Percentiles rank a stretch among this genome's conserved stretches.
These are phyloP conservation scores for Andrena hattorfiana DNA, from an alignment of 2,888 invertebrate genomes.

Conservation along the genomic window DNA sequence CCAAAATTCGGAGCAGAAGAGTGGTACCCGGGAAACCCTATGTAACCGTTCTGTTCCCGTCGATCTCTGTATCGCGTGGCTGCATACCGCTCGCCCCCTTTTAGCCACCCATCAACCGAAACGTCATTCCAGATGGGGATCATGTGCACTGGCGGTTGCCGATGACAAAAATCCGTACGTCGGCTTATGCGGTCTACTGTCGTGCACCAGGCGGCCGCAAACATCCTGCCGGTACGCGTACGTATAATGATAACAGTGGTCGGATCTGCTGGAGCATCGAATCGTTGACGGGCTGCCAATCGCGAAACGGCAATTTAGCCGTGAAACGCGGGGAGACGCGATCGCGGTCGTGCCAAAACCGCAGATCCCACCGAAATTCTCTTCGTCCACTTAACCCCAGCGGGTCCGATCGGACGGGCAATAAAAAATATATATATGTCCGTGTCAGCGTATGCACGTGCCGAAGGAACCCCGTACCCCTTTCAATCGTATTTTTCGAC, in stretches of 20 bases:
- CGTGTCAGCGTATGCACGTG: constrained; percentile 19
- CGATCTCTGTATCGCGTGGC: constrained; percentile 5
- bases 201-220: constrained; percentile 57
- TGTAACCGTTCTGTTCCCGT: neutral
- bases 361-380: constrained; percentile 62
- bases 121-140: constrained; percentile 65
- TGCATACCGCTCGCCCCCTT: constrained; percentile 27
- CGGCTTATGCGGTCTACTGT: constrained; percentile 60
- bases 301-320: constrained; percentile 71
- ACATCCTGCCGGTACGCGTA: constrained; percentile 54
- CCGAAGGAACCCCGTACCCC: constrained; percentile 31
- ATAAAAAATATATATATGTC: neutral
- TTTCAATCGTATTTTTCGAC: constrained; percentile 35
- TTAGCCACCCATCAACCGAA: constrained; percentile 37
- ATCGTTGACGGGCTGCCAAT: constrained; percentile 73
- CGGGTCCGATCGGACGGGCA: constrained; percentile 32
- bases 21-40: no score
- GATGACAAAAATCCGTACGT: constrained; percentile 66
- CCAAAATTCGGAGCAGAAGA: no score
- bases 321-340: constrained; percentile 65
- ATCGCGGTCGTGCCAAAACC: constrained; percentile 62
- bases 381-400: constrained; percentile 61
- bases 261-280: constrained; percentile 56
- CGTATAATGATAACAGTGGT: constrained; percentile 67
- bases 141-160: constrained; percentile 59